These are phyloP conservation scores for Hippocampus abdominalis DNA, from an alignment of 2,113 vertebrate genomes.

Conservation along the genomic window DNA sequence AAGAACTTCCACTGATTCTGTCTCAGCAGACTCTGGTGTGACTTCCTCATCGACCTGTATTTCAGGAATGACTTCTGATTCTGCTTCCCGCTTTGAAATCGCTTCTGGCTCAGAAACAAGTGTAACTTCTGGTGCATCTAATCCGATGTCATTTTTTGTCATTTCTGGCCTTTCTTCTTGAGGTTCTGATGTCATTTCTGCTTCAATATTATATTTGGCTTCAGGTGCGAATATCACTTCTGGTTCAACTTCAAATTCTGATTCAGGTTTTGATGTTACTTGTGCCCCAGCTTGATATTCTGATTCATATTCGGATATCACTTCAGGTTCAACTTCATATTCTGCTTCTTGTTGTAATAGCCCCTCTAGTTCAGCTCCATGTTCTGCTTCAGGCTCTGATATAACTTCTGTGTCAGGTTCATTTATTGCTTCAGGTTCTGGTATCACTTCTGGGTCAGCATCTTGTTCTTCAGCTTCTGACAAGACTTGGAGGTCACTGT, in stretches of 20 bases:
- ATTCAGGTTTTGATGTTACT: constrained; percentile 3
- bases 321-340: constrained; percentile 5
- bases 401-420: background rate
- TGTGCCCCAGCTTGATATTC: constrained; percentile 20
- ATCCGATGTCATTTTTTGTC: background rate
- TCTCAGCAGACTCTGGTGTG: constrained; percentile 11
- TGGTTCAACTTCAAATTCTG: constrained; percentile 5
- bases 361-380: constrained; percentile 9
- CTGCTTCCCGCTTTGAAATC: constrained; percentile 13
- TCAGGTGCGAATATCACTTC: background rate
- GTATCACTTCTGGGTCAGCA: background rate
- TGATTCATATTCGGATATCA: background rate
- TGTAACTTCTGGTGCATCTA: background rate
- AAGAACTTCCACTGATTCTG: constrained; percentile 12
- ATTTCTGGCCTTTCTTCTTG: background rate
- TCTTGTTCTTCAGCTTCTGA: constrained; percentile 10
- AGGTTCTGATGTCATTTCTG: constrained; percentile 12
- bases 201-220: constrained; percentile 7
- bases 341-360: constrained; percentile 6
- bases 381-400: constrained; percentile 1
- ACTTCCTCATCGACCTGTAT: constrained; percentile 20
- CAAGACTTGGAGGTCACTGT: constrained; percentile 1
- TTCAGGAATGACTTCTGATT: constrained; percentile 3
- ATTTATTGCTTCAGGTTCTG: constrained; percentile 14
- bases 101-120: constrained; percentile 5